phyloP scores from a whole-genome alignment of 2,113 vertebrate species.

The Mormoops blainvillei region DNA sequence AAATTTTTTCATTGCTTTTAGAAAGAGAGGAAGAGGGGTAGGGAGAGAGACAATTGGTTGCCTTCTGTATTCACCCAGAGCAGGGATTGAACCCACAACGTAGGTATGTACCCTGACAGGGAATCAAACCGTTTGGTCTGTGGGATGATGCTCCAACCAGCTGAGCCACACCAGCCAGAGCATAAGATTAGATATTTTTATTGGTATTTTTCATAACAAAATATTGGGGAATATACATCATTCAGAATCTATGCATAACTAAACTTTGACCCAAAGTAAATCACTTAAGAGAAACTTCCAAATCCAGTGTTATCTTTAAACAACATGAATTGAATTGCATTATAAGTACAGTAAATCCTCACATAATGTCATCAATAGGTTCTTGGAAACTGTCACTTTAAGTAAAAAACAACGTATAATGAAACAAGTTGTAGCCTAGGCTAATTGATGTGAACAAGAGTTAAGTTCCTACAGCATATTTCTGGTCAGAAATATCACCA shows the following conservation, averaged over 20 bases:
- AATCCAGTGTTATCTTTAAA: not conserved
- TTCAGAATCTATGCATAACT: not conserved
- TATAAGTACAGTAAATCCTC: not conserved
- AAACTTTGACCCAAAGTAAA: not conserved
- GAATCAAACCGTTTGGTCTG: too few species aligned
- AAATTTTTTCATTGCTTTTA: too few species aligned
- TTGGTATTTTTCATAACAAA: not conserved
- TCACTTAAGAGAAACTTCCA: not conserved
- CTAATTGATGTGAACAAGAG: not conserved
- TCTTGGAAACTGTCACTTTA: not conserved
- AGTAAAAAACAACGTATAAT: too few species aligned
- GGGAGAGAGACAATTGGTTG: too few species aligned
- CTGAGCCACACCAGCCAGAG: too few species aligned
- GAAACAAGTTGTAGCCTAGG: too few species aligned
- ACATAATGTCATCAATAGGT: not conserved
- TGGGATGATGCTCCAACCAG: too few species aligned
- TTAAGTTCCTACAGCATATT: not conserved
- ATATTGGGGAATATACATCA: not conserved
- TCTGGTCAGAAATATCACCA: not conserved
- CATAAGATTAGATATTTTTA: not conserved
- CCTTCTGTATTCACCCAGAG: too few species aligned
- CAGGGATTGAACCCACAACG: too few species aligned
- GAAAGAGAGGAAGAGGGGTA: too few species aligned
- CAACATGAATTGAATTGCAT: not conserved
- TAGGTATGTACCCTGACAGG: too few species aligned